Percentiles rank a stretch among this genome's conserved stretches.
Conservation (phyloP, 2,113 vertebrate genomes). For the Trematomus loennbergii region DNA sequence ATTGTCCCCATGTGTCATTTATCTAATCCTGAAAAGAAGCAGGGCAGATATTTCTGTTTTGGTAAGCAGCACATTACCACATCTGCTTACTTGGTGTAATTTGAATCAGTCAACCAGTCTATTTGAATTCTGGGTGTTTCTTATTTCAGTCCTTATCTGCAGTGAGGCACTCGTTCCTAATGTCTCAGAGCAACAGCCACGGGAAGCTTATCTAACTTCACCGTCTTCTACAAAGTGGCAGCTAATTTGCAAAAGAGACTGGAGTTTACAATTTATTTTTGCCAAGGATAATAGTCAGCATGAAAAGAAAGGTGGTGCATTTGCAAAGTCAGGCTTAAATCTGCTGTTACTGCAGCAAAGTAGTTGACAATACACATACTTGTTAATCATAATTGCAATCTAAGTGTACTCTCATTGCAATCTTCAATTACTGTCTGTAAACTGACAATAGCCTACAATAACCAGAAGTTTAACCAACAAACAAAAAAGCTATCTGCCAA, state of each 20-base stretch:
- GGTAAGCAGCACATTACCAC: not conserved
- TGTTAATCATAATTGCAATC: too few relatives aligned
- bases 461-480: not conserved
- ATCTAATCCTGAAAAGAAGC: conserved; percentile 4
- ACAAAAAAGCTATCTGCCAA: not conserved
- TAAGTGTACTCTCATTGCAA: too few relatives aligned
- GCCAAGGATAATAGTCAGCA: not conserved
- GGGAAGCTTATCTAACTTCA: conserved; percentile 9
- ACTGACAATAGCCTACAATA: not conserved
- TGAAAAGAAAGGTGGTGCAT: not conserved
- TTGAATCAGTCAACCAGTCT: not conserved
- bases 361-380: not conserved
- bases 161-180: conserved; percentile 18
- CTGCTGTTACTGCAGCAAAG: not conserved
- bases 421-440: not conserved
- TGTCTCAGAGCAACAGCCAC: not conserved
- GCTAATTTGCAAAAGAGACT: conserved; percentile 20
- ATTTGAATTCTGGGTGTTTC: not conserved
- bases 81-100: not conserved
- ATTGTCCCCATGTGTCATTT: not conserved
- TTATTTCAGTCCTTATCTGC: conserved; percentile 31
- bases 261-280: not conserved
- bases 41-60: conserved; percentile 11
- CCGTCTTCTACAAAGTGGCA: conserved; percentile 18
- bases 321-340: not conserved